Conservation (phyloP, 2,113 vertebrate genomes). For the Sander vitreus region DNA sequence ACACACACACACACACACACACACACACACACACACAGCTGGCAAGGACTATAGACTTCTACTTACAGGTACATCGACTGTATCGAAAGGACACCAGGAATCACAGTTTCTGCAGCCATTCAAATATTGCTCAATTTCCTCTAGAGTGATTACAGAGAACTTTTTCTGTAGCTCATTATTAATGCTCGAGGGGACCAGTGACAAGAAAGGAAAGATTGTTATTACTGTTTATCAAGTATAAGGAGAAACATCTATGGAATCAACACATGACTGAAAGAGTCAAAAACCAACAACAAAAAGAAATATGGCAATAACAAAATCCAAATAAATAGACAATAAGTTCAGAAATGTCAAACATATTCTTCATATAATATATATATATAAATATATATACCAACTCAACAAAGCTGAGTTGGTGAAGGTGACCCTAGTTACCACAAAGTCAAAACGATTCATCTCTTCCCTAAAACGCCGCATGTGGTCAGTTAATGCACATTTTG, state of each 20-base stretch:
- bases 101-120: slow-evolving; percentile 85
- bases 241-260: slow-evolving; percentile 29
- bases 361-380: neutral
- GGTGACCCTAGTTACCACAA: slow-evolving; percentile 30
- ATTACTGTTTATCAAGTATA: slow-evolving; percentile 63
- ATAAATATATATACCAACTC: too few species aligned
- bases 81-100: slow-evolving; percentile 69
- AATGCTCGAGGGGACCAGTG: slow-evolving; percentile 44
- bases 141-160: slow-evolving; percentile 62
- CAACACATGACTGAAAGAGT: slow-evolving; percentile 8
- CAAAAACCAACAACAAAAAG: neutral
- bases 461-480: slow-evolving; percentile 38
- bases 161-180: slow-evolving; percentile 57
- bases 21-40: neutral
- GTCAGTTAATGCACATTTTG: slow-evolving; percentile 43
- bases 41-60: slow-evolving; percentile 57
- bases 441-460: slow-evolving; percentile 32
- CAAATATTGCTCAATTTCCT: slow-evolving; percentile 81
- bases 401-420: slow-evolving; percentile 8
- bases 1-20: neutral
- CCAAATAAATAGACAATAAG: neutral
- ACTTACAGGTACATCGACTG: slow-evolving; percentile 61
- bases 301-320: slow-evolving; percentile 4
- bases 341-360: slow-evolving; percentile 11
- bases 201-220: slow-evolving; percentile 40